Base-by-base conservation (phyloP, 2,888 invertebrate species). In the Masnerella sp. region DNA sequence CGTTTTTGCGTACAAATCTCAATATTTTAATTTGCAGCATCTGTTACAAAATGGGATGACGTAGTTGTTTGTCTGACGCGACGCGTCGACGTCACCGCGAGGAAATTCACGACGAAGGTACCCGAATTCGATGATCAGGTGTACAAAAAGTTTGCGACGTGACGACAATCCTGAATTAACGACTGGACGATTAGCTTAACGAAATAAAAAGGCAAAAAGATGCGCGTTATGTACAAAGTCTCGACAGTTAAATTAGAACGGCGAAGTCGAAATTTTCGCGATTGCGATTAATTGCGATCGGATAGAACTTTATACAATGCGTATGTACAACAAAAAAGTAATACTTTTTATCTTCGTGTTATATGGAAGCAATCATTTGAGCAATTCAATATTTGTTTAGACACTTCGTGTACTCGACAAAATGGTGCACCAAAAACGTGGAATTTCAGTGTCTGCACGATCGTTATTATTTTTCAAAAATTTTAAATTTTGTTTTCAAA, bases 311-410 rank as follows among this genome's bases (percentile, higher is more conserved):
- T 64, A 52, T 52, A 64, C 64, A 61, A 42, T n/a, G 36, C 14
- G 11, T 65, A 71, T 71, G 3, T 71, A 71, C 64, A 70, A 70
- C 12, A 40, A 58, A 65, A 56, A 70, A 52, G 56, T 76, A 76
- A 72, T 74, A 76, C 74, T 70, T 58, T 47, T 51, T 58, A 56
- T 65, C 42, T 56, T 47, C 59, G 45, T 61, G 49, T 65, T 76
- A 77, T 51, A 75, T 84, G 84, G 85, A 84, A 84, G 84, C 83
- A 80, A 80, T 81, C 78, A 54, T 83, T 85, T 85, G 85, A 85
- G 85, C 84, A 84, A 84, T 83, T 84, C 69, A 80, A 79, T 76
- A 74, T 79, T 80, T 76, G 80, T 73, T 28, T 45, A 58, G 43
- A 20, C 54, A 61, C 49, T 59, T 65, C 28, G 49, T 38, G 65